A percentile compares a stretch with the other conserved stretches of the same genome.
These are phyloP conservation scores for Ophion ventricosus DNA, from an alignment of 2,888 invertebrate genomes.

Conservation along the genomic window DNA sequence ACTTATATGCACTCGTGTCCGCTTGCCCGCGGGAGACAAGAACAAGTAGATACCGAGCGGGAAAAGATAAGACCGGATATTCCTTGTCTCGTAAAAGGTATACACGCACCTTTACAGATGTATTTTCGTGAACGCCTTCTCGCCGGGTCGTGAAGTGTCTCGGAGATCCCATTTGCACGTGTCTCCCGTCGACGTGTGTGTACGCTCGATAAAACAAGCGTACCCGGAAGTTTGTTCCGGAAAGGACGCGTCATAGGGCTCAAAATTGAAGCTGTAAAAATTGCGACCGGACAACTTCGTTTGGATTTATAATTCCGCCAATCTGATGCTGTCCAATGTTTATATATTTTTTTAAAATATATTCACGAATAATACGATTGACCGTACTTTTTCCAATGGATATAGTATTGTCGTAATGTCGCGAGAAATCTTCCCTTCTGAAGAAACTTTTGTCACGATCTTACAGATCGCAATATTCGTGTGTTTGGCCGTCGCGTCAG, in stretches of 20 bases:
- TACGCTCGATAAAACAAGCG: conserved; percentile 23
- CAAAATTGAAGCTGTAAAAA: not conserved
- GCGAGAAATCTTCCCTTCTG: too few relatives aligned
- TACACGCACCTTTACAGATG: conserved; percentile 27
- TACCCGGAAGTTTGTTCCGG: conserved; percentile 30
- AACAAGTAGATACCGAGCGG: not conserved
- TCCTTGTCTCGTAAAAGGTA: conserved; percentile 16
- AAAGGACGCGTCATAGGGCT: not conserved
- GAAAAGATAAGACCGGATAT: conserved; percentile 44
- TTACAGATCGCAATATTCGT: too few relatives aligned
- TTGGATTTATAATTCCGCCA: too few relatives aligned
- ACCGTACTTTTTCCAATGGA: too few relatives aligned
- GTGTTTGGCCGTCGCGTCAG: too few relatives aligned
- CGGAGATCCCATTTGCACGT: not conserved
- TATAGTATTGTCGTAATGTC: too few relatives aligned
- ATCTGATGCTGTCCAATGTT: too few relatives aligned
- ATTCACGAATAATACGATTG: too few relatives aligned
- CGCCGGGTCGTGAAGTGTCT: not conserved
- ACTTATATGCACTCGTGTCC: conserved; percentile 14
- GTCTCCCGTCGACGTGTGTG: conserved; percentile 2
- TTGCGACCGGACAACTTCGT: not conserved
- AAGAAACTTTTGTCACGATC: too few relatives aligned
- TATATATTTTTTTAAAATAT: too few relatives aligned
- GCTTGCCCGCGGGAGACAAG: conserved; percentile 22
- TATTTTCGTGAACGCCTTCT: conserved; percentile 23